These are phyloP conservation scores for Daubentonia madagascariensis DNA, from an alignment of 2,113 vertebrate genomes.

Conservation along the genomic window DNA sequence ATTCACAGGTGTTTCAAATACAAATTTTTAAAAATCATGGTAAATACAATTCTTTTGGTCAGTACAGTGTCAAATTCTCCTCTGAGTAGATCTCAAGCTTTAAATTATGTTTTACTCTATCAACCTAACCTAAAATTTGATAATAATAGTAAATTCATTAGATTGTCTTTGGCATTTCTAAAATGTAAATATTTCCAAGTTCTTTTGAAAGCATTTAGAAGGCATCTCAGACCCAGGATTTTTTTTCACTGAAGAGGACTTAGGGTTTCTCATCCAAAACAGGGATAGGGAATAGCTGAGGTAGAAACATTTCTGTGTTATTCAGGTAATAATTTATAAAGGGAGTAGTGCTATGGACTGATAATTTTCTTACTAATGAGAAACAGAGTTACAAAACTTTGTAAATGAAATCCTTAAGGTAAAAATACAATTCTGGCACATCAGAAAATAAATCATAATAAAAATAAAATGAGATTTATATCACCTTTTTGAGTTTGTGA, in stretches of 20 bases:
- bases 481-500: neutral
- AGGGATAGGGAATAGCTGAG: neutral
- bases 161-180: neutral
- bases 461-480: neutral
- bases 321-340: conserved; percentile 14
- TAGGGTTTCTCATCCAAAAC: neutral
- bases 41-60: neutral
- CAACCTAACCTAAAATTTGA: neutral
- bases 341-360: neutral
- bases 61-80: neutral
- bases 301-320: neutral
- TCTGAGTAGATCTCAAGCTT: neutral
- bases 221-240: neutral
- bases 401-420: neutral
- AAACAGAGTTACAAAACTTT: neutral
- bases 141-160: neutral
- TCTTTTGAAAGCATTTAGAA: neutral
- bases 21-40: neutral
- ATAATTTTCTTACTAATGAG: neutral
- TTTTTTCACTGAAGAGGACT: neutral
- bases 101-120: neutral
- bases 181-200: neutral
- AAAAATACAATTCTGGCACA: neutral
- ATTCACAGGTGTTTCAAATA: neutral
- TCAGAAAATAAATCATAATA: neutral